Percentiles rank a stretch among this genome's conserved stretches.
Conservation (phyloP, 2,888 invertebrate species). For the Ochropleura leucogaster region DNA sequence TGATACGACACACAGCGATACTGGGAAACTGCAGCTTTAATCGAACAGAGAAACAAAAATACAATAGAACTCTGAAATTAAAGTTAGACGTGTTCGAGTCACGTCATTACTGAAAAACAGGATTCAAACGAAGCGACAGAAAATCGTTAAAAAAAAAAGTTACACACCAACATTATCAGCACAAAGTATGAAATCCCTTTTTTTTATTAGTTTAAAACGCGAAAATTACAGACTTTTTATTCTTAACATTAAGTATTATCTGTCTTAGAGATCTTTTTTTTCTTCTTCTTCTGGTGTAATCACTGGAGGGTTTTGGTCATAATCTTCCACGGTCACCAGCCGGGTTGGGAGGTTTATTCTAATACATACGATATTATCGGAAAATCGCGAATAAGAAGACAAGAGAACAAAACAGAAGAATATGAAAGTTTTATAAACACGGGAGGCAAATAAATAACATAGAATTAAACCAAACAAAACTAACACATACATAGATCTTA, state of each 20-base stretch:
- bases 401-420: too few relatives aligned
- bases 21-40: conserved; percentile 11
- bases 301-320: too few relatives aligned
- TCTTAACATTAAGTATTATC: neutral
- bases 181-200: too few relatives aligned
- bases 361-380: too few relatives aligned
- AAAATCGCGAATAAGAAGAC: too few relatives aligned
- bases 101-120: conserved; percentile 10
- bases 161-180: neutral
- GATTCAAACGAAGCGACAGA: neutral
- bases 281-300: too few relatives aligned
- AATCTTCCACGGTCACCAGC: too few relatives aligned
- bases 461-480: too few relatives aligned
- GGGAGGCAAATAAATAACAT: too few relatives aligned
- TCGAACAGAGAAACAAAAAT: neutral
- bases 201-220: neutral
- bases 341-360: too few relatives aligned
- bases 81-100: conserved; percentile 5
- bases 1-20: neutral
- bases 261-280: neutral
- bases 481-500: too few relatives aligned
- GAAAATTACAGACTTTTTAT: neutral
- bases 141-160: conserved; percentile 18
- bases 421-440: too few relatives aligned
- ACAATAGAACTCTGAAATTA: conserved; percentile 10